Percentiles rank a stretch among this genome's conserved stretches.
Conservation (phyloP, 1,140 invertebrate species). For the Nomia melanderi region DNA sequence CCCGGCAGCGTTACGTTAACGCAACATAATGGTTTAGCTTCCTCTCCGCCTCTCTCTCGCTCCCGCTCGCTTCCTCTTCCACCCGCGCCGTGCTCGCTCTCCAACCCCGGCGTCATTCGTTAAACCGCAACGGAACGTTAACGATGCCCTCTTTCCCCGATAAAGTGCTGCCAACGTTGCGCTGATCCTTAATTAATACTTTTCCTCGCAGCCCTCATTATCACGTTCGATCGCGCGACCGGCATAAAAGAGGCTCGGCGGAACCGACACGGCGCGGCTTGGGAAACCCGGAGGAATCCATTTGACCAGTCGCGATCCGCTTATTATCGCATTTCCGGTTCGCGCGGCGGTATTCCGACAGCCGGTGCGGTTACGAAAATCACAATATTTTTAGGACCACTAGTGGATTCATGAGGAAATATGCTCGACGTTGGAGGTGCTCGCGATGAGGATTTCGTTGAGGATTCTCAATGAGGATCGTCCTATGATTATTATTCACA, state of each 20-base stretch:
- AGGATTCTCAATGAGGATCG: too few relatives aligned
- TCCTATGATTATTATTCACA: too few relatives aligned
- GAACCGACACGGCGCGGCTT: background rate
- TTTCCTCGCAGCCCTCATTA: conserved; percentile 22
- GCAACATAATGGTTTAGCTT: conserved; percentile 50
- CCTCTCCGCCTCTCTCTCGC: conserved; percentile 6
- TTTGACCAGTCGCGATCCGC: background rate
- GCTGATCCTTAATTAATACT: conserved; percentile 40
- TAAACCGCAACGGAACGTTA: conserved; percentile 41
- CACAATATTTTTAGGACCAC: background rate
- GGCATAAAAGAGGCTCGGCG: background rate
- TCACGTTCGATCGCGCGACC: conserved; percentile 9
- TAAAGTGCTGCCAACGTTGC: conserved; percentile 15
- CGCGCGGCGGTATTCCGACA: too few relatives aligned
- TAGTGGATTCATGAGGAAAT: too few relatives aligned
- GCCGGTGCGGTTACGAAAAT: too few relatives aligned
- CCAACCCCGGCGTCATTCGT: conserved; percentile 31
- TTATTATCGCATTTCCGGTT: background rate
- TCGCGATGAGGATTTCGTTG: too few relatives aligned
- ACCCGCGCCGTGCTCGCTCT: background rate
- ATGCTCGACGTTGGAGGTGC: background rate
- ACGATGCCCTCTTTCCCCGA: conserved; percentile 32
- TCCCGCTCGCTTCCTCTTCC: background rate
- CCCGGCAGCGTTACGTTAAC: conserved; percentile 45
- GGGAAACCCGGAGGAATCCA: background rate